These are phyloP conservation scores for Edolisoma coerulescens DNA, from an alignment of 2,113 vertebrate genomes.

Conservation along the genomic window DNA sequence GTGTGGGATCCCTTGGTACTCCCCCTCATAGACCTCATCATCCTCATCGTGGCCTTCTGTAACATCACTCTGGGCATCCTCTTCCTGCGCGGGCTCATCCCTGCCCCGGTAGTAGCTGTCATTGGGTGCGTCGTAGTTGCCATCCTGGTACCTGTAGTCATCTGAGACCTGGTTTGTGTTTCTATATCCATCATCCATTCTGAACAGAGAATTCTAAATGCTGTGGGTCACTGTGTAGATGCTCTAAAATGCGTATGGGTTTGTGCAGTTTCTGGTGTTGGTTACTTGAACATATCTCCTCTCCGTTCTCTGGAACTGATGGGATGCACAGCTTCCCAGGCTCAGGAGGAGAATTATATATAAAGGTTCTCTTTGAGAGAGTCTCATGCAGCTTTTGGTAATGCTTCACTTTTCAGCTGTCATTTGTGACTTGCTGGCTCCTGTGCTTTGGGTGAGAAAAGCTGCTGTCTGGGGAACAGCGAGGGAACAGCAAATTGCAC, in stretches of 20 bases:
- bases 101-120: slow-evolving; percentile 76
- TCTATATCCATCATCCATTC: slow-evolving; percentile 83
- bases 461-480: background rate
- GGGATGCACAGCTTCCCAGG: background rate
- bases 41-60: slow-evolving; percentile 96
- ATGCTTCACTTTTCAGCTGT: slow-evolving; percentile 13
- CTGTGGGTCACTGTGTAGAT: background rate
- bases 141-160: slow-evolving; percentile 76
- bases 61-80: slow-evolving; percentile 90
- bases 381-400: slow-evolving; percentile 21
- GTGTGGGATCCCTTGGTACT: slow-evolving; percentile 96
- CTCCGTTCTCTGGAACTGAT: background rate
- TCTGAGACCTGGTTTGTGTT: slow-evolving; percentile 73
- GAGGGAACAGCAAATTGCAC: slow-evolving; percentile 15
- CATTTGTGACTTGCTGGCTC: slow-evolving; percentile 25
- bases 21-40: slow-evolving; percentile 95
- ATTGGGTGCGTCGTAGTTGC: slow-evolving; percentile 70
- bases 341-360: background rate
- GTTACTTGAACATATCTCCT: slow-evolving; percentile 2
- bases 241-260: background rate
- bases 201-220: background rate
- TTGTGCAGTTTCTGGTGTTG: background rate
- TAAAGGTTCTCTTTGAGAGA: background rate
- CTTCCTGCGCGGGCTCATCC: slow-evolving; percentile 78
- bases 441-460: slow-evolving; percentile 8